Evolutionary conservation across 2,888 invertebrate species (phyloP).

Genomic region (Ectropis crepuscularia): DNA sequence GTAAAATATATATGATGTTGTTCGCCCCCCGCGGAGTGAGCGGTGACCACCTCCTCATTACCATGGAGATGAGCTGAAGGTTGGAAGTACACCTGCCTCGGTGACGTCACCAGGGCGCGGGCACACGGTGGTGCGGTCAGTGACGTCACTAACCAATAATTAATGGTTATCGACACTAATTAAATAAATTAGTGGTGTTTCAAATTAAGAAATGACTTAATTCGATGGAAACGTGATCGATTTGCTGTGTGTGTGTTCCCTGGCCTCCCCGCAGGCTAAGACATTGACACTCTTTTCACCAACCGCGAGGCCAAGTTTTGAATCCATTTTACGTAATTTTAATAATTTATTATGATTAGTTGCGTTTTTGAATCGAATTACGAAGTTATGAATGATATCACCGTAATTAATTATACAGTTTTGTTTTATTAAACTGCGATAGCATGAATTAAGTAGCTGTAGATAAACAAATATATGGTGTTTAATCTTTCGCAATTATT

Average conservation of each 20-base stretch:
- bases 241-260: not conserved
- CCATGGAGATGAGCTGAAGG: conserved; percentile 1
- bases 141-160: not conserved
- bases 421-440: no score
- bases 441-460: no score
- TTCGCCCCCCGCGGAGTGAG: no score
- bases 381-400: no score
- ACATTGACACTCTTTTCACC: conserved; percentile 14
- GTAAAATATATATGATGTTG: no score
- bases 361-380: no score
- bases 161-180: conserved; percentile 2
- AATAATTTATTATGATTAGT: not conserved
- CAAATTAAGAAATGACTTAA: not conserved
- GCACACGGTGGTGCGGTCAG: not conserved
- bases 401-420: no score
- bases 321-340: not conserved
- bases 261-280: not conserved
- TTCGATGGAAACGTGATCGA: no score
- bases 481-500: no score
- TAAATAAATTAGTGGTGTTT: conserved; percentile 1
- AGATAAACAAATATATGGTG: no score
- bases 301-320: not conserved
- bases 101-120: conserved; percentile 10
- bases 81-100: not conserved
- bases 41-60: not conserved